Percentiles rank a stretch among this genome's conserved stretches.
These are phyloP conservation scores for Ceriagrion tenellum DNA, from an alignment of 2,888 invertebrate genomes.

Conservation along the genomic window DNA sequence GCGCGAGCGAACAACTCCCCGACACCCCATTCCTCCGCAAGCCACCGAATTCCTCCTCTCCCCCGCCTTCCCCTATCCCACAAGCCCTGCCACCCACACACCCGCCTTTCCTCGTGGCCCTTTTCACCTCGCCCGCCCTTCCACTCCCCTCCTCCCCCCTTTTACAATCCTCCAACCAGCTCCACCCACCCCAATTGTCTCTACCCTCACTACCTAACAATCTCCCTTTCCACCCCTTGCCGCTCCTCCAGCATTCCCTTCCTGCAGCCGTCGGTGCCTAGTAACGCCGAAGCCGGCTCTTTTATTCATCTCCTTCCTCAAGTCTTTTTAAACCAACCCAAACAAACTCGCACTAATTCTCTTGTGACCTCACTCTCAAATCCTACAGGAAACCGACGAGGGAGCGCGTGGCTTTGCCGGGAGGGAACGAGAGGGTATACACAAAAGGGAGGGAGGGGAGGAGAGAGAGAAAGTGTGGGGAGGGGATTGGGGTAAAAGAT, in stretches of 20 bases:
- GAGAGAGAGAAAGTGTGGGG: background rate
- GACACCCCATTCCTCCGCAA: slow-evolving; percentile 12
- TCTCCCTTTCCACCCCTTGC: background rate
- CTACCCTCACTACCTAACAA: background rate
- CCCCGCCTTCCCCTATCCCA: background rate
- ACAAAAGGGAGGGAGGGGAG: background rate
- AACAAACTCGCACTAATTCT: slow-evolving; percentile 62
- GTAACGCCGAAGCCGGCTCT: slow-evolving; percentile 32
- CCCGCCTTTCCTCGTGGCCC: background rate
- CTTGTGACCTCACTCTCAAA: slow-evolving; percentile 55
- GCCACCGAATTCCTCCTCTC: slow-evolving; percentile 12
- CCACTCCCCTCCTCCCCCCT: background rate
- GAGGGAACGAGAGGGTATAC: background rate
- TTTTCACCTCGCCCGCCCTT: background rate
- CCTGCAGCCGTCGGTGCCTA: background rate
- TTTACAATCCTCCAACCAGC: background rate
- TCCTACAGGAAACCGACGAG: slow-evolving; percentile 12
- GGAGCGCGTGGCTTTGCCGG: background rate
- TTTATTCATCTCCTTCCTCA: slow-evolving; percentile 21
- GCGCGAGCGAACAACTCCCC: slow-evolving; percentile 16
- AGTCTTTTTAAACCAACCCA: slow-evolving; percentile 47
- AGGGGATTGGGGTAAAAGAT: background rate
- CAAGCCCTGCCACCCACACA: background rate
- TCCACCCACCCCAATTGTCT: slow-evolving; percentile 22
- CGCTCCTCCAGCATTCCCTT: background rate